Conservation (phyloP, 2,113 vertebrate species). For the Pithys albifrons region DNA sequence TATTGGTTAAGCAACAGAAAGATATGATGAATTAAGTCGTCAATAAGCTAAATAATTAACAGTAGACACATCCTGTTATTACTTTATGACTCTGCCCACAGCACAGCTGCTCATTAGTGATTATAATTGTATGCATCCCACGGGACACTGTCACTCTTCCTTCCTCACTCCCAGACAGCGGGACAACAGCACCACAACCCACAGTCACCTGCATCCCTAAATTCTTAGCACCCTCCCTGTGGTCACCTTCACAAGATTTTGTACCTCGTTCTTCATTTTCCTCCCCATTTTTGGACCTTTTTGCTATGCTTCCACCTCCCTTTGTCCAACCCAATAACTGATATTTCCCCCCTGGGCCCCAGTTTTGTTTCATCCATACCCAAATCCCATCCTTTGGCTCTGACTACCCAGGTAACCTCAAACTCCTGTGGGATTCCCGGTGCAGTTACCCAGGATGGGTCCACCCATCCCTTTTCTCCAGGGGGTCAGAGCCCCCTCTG, state of each 20-base stretch:
- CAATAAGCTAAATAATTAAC: background rate
- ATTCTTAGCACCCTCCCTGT: background rate
- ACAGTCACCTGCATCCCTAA: background rate
- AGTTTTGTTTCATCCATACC: background rate
- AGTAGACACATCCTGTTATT: background rate
- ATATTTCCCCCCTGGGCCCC: background rate
- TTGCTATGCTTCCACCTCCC: background rate
- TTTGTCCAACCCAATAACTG: background rate
- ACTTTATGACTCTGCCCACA: background rate
- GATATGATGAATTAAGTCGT: background rate
- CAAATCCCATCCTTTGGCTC: background rate
- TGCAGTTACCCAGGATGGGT: background rate
- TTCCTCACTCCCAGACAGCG: background rate
- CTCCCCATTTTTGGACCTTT: background rate
- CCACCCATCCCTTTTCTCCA: background rate
- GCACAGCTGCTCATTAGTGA: background rate
- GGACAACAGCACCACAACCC: background rate
- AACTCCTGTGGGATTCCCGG: background rate
- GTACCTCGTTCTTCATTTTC: background rate
- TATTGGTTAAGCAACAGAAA: background rate
- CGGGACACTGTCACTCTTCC: background rate
- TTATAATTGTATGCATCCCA: background rate
- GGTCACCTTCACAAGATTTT: background rate
- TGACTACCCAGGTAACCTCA: background rate
- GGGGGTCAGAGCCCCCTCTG: background rate